Percentiles rank a stretch among this genome's conserved stretches.
These are phyloP conservation scores for Sinocyclocheilus anshuiensis DNA, from an alignment of 2,113 vertebrate genomes.

Conservation along the genomic window DNA sequence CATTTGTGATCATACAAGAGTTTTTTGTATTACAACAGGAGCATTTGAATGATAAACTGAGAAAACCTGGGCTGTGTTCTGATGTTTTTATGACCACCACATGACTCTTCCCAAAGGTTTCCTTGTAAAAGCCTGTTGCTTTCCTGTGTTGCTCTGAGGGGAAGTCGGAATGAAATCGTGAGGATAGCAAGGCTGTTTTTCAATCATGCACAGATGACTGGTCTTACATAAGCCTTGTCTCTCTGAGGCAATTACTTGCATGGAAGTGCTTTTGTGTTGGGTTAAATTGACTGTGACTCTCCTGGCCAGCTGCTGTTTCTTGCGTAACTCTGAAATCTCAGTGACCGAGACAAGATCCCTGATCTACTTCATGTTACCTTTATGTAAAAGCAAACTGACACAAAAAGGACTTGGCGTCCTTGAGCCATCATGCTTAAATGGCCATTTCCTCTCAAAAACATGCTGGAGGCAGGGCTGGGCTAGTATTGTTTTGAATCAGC, in stretches of 20 bases:
- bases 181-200: conserved; percentile 18
- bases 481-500: neutral
- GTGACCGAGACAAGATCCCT: conserved; percentile 15
- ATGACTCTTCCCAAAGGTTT: neutral
- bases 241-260: conserved; percentile 62
- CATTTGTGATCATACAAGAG: neutral
- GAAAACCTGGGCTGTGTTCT: neutral
- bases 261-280: conserved; percentile 53
- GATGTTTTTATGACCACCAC: conserved; percentile 1
- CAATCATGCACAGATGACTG: conserved; percentile 33
- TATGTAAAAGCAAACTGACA: conserved; percentile 53
- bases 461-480: neutral
- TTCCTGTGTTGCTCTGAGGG: neutral
- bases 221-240: conserved; percentile 55
- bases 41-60: neutral
- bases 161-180: neutral
- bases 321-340: conserved; percentile 8
- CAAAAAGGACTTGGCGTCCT: neutral
- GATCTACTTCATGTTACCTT: conserved; percentile 60
- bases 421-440: neutral
- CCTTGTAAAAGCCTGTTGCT: neutral
- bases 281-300: conserved; percentile 54
- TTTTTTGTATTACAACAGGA: neutral
- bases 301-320: neutral
- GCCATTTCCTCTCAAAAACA: neutral